Evolutionary conservation across 2,113 vertebrate genomes (phyloP).

Genomic region (Terrapene triunguis): DNA sequence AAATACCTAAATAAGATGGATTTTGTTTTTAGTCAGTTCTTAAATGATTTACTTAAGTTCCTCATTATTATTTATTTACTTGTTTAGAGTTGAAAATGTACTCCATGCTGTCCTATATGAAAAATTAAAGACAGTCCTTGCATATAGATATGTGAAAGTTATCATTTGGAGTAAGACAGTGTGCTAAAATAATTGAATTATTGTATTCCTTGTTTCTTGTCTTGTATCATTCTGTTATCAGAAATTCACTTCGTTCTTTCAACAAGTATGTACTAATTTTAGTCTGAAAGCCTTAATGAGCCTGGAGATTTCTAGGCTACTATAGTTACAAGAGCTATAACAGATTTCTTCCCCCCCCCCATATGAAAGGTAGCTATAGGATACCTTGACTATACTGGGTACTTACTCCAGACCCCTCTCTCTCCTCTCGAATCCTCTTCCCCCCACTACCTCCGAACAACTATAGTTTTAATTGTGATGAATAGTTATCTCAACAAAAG

Average conservation of each 20-base stretch:
- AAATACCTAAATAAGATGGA: not conserved
- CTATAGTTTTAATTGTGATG: not conserved
- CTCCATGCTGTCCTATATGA: not conserved
- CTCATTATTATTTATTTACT: not conserved
- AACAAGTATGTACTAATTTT: accelerated
- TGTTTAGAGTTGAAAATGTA: not conserved
- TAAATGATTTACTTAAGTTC: not conserved
- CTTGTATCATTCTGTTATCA: not conserved
- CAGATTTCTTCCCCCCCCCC: not conserved
- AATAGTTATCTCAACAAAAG: not conserved
- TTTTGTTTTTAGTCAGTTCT: not conserved
- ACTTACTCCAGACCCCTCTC: not conserved
- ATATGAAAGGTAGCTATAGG: not conserved
- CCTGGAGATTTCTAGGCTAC: not conserved
- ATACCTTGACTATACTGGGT: not conserved
- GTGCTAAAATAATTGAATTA: not conserved
- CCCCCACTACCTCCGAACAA: too few species aligned
- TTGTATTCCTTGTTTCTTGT: not conserved
- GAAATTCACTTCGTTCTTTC: not conserved
- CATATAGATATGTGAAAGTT: not conserved
- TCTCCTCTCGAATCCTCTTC: not conserved
- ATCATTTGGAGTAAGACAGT: not conserved
- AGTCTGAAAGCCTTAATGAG: not conserved
- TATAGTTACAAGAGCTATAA: not conserved
- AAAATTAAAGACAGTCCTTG: not conserved